phyloP scores from a whole-genome alignment of 2,888 invertebrate genomes.

The Lepidocyrtinus sp. region DNA sequence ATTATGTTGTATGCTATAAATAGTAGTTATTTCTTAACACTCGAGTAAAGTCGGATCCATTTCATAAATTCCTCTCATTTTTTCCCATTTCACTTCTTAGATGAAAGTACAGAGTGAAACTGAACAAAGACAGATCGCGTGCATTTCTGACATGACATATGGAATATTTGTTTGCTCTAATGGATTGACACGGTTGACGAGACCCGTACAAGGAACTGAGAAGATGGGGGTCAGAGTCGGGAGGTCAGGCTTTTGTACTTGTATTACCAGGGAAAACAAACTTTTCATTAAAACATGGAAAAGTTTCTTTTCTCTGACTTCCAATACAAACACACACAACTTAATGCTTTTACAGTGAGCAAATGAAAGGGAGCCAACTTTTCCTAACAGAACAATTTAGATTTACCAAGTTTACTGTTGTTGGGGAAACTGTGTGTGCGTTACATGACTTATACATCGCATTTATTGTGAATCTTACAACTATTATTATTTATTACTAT shows the following conservation, averaged over 20 bases:
- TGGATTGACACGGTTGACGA: slow-evolving; percentile 60
- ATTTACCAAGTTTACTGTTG: no score
- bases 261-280: neutral
- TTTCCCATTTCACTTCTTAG: neutral
- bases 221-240: slow-evolving; percentile 52
- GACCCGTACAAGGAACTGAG: slow-evolving; percentile 51
- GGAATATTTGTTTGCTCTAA: slow-evolving; percentile 61
- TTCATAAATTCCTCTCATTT: neutral
- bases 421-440: no score
- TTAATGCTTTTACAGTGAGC: neutral
- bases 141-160: slow-evolving; percentile 60
- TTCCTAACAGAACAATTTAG: no score
- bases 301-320: neutral
- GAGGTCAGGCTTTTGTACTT: slow-evolving; percentile 35
- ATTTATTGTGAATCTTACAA: no score
- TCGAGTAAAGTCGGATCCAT: neutral
- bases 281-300: neutral
- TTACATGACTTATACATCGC: no score
- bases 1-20: no score
- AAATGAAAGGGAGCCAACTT: neutral
- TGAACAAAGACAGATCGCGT: slow-evolving; percentile 60
- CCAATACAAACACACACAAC: neutral
- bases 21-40: neutral
- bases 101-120: slow-evolving; percentile 36
- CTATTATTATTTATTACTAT: no score